Base-by-base conservation (phyloP, 2,113 vertebrate species). In the Bostrychus sinensis region DNA sequence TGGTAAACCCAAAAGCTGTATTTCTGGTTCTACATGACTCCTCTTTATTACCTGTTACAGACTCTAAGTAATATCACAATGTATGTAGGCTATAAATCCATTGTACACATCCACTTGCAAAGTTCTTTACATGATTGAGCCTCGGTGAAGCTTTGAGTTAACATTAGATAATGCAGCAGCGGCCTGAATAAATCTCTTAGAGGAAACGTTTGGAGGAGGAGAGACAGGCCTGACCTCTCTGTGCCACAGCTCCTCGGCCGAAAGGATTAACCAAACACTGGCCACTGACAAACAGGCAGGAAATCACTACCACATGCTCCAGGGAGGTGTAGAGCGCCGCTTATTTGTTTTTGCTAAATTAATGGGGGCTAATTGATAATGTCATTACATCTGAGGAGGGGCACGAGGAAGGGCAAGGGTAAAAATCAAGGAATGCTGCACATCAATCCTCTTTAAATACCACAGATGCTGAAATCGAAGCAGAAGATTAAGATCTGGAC, bases 301-400 rank as follows among this genome's bases (percentile, higher is more conserved):
- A 92, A 92, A 93, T 92, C 85, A 89, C 86, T 90, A 91, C 88
- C 92, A 93, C 85, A 91, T 93, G 92, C 83, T 83, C 12, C 62
- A 74, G 83, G 84, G 84, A 81, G 88, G 79, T 64, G 70, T 45
- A 69, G 81, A 55, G 70, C 72, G 75, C 78, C 72, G 88, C 86
- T 91, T 92, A 91, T 92, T 93, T 92, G 90, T 90, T 92, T 93
- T 90, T 89, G 83, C 79, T 78, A 92, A 92, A 93, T 93, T 90
- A 93, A 92, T 93, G 91, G 86, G 72, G 81, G 83, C 91, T 92
- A 92, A 92, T 92, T 93, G 90, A 89, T 92, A 90, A 91, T 89
- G 89, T 89, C 89, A 88, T 91, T 90, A 92, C 89, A 88, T 91
- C 88, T 90, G 19, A 53, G 80, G 73, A 76, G 81, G 81, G 86